A percentile compares a stretch with the other conserved stretches of the same genome.
These are phyloP conservation scores for Halcyon malimbica DNA, from an alignment of 2,113 vertebrate genomes.

Conservation along the genomic window DNA sequence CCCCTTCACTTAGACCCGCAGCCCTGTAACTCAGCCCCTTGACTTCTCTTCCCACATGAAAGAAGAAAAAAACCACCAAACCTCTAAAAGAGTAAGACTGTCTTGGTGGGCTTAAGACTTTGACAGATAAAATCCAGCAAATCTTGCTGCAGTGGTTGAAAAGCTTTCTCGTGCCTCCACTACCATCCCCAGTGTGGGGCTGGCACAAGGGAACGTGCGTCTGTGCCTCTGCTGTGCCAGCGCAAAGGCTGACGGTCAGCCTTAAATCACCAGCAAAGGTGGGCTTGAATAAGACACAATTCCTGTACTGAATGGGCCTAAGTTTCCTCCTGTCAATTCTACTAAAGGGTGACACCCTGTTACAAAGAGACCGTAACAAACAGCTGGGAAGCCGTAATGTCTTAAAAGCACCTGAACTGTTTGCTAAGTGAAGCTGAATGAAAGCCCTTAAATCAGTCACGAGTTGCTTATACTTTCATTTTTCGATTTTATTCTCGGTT, in stretches of 20 bases:
- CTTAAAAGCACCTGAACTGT: neutral
- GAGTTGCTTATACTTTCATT: neutral
- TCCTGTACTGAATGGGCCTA: neutral
- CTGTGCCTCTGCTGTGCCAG: neutral
- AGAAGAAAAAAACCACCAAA: neutral
- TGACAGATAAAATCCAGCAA: neutral
- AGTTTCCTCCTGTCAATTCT: slow-evolving; percentile 13
- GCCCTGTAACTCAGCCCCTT: neutral
- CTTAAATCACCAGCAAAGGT: neutral
- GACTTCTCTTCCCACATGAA: neutral
- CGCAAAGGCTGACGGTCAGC: neutral
- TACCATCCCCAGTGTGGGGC: neutral
- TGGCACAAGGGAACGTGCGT: neutral
- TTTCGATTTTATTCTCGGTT: neutral
- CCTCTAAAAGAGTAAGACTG: neutral
- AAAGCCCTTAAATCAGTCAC: neutral
- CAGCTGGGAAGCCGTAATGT: neutral
- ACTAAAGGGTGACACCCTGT: neutral
- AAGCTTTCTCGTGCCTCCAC: neutral
- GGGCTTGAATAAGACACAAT: neutral
- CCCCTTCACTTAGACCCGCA: neutral
- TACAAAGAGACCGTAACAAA: neutral
- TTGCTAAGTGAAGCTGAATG: neutral
- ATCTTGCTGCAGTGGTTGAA: neutral
- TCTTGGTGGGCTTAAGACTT: neutral